Base-by-base conservation (phyloP, 2,797 vertebrate species). In the Thalassophryne amazonica region DNA sequence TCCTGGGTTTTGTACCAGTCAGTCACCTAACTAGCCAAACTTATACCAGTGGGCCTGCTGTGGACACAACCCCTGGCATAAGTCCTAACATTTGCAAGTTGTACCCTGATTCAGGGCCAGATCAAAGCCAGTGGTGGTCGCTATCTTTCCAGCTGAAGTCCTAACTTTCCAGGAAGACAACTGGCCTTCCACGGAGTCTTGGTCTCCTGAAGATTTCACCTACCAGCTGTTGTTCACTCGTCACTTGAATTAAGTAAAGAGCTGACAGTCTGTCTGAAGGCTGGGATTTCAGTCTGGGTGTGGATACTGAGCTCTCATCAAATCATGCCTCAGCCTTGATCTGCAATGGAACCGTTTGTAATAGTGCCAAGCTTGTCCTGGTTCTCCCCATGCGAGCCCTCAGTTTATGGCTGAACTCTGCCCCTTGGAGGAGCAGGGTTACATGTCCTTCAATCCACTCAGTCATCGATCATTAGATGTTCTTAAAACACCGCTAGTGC, bases 171-270 rank as follows among this genome's bases (percentile, higher is more conserved):
- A n/a, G n/a, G n/a, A n/a, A n/a, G n/a, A n/a, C n/a, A n/a, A n/a
- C n/a, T n/a, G n/a, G n/a, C n/a, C n/a, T n/a, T n/a, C n/a, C 30
- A 31, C 33, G 5, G n/a, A 15, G 16, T 20, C 6, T 14, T n/a
- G 23, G 7, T 20, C 38, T 45, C 28, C 20, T n/a, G 23, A 14
- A 7, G 8, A 4, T 10, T 21, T 12, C 14, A 25, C 19, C 5
- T 41, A 55, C 43, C 59, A 67, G 55, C 70, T 75, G 55, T 56
- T 36, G 52, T 42, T 53, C 51, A 72, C 51, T 60, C 33, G 14
- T 52, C 63, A 81, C 65, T 72, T 73, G 69, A 69, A 61, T 61
- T 40, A 62, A 80, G 84, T 72, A 67, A 70, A 66, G 60, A 52
- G 53, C 64, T 23, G 35, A 47, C 39, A 60, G 61, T 57, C 69